A percentile compares a stretch with the other conserved stretches of the same genome.
These are phyloP conservation scores for Batillaria attramentaria DNA, from an alignment of 1,140 invertebrate genomes.

Conservation along the genomic window DNA sequence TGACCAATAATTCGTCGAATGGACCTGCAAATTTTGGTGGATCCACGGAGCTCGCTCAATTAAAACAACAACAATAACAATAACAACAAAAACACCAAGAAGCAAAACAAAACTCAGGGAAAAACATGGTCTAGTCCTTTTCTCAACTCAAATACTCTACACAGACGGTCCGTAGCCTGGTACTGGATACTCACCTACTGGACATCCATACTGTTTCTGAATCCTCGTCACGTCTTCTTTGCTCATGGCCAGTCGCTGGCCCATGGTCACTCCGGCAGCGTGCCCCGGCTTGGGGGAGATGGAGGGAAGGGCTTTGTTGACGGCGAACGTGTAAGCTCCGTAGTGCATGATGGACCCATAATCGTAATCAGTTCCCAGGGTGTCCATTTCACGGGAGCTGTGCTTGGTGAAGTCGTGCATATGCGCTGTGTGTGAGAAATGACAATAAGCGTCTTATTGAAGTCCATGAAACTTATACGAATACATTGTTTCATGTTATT, in stretches of 20 bases:
- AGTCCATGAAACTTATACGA: too few species aligned
- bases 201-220: constrained; percentile 73
- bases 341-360: constrained; percentile 96
- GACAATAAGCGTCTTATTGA: too few species aligned
- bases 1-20: too few species aligned
- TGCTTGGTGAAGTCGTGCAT: constrained; percentile 58
- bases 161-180: not conserved
- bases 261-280: constrained; percentile 61
- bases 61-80: too few species aligned
- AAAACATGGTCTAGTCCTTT: not conserved
- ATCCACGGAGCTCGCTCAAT: too few species aligned
- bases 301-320: constrained; percentile 73
- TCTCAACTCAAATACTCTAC: not conserved
- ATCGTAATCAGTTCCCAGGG: constrained; percentile 84
- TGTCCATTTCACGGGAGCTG: constrained; percentile 41
- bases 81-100: not conserved
- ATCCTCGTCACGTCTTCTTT: constrained; percentile 73
- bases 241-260: constrained; percentile 72
- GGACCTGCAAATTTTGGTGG: too few species aligned
- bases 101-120: not conserved
- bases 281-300: constrained; percentile 69
- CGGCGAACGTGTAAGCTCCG: constrained; percentile 91
- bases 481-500: too few species aligned
- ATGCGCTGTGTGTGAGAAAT: constrained; percentile 51
- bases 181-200: constrained; percentile 33